Evolutionary conservation across 2,113 vertebrate species (phyloP).

Genomic region (Zosterops pallidus): DNA sequence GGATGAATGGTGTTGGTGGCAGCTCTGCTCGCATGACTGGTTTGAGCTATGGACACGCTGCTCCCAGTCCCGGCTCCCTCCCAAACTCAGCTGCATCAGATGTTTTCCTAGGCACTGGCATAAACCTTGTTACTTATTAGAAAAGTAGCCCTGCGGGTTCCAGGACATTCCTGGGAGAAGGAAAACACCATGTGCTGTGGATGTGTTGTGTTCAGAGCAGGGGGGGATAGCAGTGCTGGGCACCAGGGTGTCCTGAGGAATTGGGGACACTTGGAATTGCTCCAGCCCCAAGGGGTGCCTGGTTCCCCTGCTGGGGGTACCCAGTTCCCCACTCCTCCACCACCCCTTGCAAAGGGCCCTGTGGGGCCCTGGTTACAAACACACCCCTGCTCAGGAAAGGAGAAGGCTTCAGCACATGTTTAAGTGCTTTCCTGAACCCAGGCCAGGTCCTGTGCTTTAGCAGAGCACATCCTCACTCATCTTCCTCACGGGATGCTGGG

Average conservation of each 20-base stretch:
- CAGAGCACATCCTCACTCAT: background rate
- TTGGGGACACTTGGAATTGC: fast-evolving
- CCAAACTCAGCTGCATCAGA: background rate
- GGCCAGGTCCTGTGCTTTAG: background rate
- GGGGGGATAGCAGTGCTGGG: fast-evolving
- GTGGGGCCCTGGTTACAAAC: background rate
- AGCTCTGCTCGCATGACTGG: slow-evolving; percentile 23
- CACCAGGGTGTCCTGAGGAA: background rate
- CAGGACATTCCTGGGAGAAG: background rate
- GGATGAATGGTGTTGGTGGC: slow-evolving; percentile 15
- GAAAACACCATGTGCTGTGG: background rate
- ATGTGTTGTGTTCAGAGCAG: background rate
- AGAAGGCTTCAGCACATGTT: background rate
- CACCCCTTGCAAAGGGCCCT: background rate
- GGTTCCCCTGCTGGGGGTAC: background rate
- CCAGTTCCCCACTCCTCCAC: fast-evolving
- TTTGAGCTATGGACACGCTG: background rate
- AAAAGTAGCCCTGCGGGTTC: background rate
- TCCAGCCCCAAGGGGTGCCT: background rate
- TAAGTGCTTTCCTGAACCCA: background rate
- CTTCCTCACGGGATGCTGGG: background rate
- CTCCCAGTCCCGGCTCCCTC: slow-evolving; percentile 3
- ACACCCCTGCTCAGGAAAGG: background rate
- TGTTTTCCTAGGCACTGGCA: background rate
- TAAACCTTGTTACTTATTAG: background rate